Evolutionary conservation across 2,113 vertebrate genomes (phyloP), one percentile per base, ranked within the genome.

Genomic region (Elaphurus davidianus): DNA sequence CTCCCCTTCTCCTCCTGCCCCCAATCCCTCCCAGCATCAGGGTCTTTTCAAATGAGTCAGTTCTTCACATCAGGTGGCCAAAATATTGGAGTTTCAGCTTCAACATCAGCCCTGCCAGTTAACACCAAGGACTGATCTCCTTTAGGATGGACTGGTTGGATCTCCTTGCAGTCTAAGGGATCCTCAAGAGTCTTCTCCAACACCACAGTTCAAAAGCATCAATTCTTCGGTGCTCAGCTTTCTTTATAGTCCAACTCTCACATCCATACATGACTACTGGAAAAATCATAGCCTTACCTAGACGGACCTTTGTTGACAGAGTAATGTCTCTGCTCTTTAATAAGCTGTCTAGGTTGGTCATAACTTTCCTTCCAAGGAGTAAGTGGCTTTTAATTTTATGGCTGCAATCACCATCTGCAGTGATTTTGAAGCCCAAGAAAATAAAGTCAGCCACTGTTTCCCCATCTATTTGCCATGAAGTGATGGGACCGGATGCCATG

Each of bases 161-260:
- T 64, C 30, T 64, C 16, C 15, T n/a, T 64, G 15, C 7, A 64
- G 33, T n/a, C 62, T 3, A 17, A n/a, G 62, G 62, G 62, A 17
- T 15, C 16, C 30, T n/a, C 15, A n/a, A 17, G 62, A 64, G 33
- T 64, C 30, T 64, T n/a, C 30, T 64, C 62, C 30, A 64, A 64
- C 15, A 64, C 62, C 30, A 64, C 62, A 64, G 62, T 64, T 64
- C 62, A 64, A 17, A 64, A 33, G 30, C 15, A 64, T 64, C 62
- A 64, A 8, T 64, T 1, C 62, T 64, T 64, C 30, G 0, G 15
- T 0, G 0, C 30, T 64, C 30, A 16, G 6, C 1, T 16, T 16
- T 64, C 1, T 33, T 64, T 8, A 64, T 16, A 33, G 30, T 64
- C 60, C 60, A 64, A 33, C 30, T 64, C 14, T 64, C 30, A 33